These are phyloP conservation scores for Scleropages formosus DNA, from an alignment of 2,797 vertebrate genomes.

Conservation along the genomic window DNA sequence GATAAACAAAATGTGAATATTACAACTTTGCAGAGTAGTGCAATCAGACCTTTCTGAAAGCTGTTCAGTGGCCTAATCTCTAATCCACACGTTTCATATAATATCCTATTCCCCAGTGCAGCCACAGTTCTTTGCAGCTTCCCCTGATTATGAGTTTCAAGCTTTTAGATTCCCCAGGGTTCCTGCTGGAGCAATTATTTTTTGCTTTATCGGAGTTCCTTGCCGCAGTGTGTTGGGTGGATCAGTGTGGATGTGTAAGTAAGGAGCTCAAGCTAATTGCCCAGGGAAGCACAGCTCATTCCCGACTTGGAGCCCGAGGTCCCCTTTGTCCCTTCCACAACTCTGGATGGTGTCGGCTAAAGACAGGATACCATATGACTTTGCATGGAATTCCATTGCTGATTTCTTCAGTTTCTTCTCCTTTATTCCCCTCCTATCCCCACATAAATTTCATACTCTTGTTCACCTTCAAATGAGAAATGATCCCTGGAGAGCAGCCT, in stretches of 20 bases:
- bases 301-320: neutral
- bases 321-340: neutral
- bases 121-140: neutral
- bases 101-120: neutral
- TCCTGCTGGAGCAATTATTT: neutral
- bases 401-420: neutral
- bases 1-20: neutral
- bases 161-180: neutral
- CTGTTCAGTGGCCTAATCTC: neutral
- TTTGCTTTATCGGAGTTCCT: neutral
- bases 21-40: neutral
- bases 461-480: neutral
- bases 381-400: neutral
- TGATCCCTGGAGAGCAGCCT: neutral
- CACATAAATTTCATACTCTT: neutral
- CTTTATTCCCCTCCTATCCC: neutral
- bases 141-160: neutral
- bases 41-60: constrained; percentile 14
- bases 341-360: constrained; percentile 3
- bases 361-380: constrained; percentile 6
- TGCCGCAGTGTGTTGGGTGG: too few species aligned
- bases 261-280: neutral
- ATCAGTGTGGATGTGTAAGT: neutral
- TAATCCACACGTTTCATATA: neutral
- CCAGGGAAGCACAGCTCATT: neutral